Evolutionary conservation across 2,888 invertebrate genomes (phyloP).

Genomic region (Cataglyphis livida): DNA sequence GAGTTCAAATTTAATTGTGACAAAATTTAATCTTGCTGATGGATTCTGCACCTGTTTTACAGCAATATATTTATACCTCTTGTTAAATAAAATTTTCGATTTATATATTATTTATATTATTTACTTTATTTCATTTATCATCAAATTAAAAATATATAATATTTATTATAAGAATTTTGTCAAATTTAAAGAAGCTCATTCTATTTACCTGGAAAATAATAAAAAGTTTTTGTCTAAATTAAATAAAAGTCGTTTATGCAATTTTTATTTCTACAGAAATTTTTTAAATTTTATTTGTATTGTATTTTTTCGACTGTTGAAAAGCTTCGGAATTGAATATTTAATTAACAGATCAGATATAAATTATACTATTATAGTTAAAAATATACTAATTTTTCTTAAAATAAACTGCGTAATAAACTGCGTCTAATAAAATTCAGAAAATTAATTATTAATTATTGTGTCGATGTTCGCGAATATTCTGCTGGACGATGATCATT

Average conservation of each 20-base stretch:
- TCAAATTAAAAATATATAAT: neutral
- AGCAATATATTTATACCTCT: conserved; percentile 16
- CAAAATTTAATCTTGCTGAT: conserved; percentile 16
- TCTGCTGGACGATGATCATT: neutral
- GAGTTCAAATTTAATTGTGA: conserved; percentile 35
- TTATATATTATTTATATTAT: neutral
- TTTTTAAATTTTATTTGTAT: conserved; percentile 12
- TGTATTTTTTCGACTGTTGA: neutral
- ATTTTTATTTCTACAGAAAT: conserved; percentile 16
- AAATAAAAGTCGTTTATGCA: neutral
- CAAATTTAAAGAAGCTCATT: neutral
- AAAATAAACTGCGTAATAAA: neutral
- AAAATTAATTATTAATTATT: conserved; percentile 58
- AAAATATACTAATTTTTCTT: neutral
- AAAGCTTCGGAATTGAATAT: neutral
- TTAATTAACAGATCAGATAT: neutral
- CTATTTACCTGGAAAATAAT: neutral
- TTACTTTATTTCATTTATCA: neutral
- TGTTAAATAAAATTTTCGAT: neutral
- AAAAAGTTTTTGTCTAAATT: neutral
- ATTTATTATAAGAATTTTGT: neutral
- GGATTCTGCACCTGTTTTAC: neutral
- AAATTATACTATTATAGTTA: neutral
- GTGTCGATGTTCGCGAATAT: conserved; percentile 45
- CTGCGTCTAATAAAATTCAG: conserved; percentile 10